Evolutionary conservation across 2,113 vertebrate genomes (phyloP).

Genomic region (Camarhynchus parvulus): DNA sequence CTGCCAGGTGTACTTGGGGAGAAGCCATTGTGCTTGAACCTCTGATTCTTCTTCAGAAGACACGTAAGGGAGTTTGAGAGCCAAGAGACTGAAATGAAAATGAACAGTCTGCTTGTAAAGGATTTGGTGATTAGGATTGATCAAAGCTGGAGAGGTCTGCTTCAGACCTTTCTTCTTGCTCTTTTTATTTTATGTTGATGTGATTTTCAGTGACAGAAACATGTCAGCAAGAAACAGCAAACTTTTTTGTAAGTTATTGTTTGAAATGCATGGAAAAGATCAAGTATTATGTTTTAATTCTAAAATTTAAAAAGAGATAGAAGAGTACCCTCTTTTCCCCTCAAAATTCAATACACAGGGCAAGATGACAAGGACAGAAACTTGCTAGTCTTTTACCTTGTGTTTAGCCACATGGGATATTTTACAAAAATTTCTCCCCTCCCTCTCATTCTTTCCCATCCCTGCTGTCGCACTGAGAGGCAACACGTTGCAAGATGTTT

Average conservation of each 20-base stretch:
- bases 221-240: not conserved
- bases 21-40: not conserved
- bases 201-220: not conserved
- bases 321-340: not conserved
- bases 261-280: not conserved
- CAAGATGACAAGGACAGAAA: not conserved
- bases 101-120: not conserved
- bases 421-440: not conserved
- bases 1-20: not conserved
- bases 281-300: not conserved
- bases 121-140: not conserved
- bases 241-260: not conserved
- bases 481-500: fast-evolving
- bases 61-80: not conserved
- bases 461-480: fast-evolving
- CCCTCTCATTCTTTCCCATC: not conserved
- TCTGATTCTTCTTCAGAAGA: not conserved
- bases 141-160: not conserved
- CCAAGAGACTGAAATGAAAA: not conserved
- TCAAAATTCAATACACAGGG: not conserved
- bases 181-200: not conserved
- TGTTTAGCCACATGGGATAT: not conserved
- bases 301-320: not conserved
- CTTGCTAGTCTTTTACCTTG: not conserved
- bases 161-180: not conserved